A percentile compares a stretch with the other conserved stretches of the same genome.
Conservation (phyloP, 2,888 invertebrate species). For the Stenodera caucasica region DNA sequence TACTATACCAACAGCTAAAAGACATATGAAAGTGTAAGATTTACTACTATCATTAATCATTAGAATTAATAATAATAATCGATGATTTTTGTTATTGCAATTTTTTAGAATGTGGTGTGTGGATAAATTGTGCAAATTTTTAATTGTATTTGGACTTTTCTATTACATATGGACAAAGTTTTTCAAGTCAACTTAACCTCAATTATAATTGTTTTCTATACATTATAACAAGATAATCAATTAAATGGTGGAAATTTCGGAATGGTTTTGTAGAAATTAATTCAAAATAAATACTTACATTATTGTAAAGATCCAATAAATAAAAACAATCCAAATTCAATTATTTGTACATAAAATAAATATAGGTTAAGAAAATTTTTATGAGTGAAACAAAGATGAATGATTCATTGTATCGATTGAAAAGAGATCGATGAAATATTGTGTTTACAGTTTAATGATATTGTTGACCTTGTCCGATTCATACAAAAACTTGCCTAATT, state of each 20-base stretch:
- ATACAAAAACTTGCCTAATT: no score
- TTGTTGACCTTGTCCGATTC: no score
- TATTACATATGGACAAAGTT: conserved; percentile 16
- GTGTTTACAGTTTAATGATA: no score
- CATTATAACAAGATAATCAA: not conserved
- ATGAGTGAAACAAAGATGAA: no score
- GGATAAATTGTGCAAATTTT: conserved; percentile 36
- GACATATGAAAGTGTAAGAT: conserved; percentile 79
- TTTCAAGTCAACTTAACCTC: not conserved
- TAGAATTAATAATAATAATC: not conserved
- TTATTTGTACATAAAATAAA: no score
- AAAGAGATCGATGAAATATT: no score
- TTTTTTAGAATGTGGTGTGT: conserved; percentile 44
- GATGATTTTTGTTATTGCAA: conserved; percentile 8
- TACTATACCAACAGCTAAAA: conserved; percentile 75
- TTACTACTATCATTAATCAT: not conserved
- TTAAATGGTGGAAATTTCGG: not conserved
- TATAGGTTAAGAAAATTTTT: no score
- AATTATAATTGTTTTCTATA: not conserved
- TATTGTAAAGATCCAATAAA: no score
- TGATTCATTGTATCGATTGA: no score
- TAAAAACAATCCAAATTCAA: no score
- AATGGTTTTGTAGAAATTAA: no score
- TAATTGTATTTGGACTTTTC: conserved; percentile 22
- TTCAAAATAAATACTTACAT: no score